These are phyloP conservation scores for Dicycla oo DNA, from an alignment of 2,888 invertebrate species.

Conservation along the genomic window DNA sequence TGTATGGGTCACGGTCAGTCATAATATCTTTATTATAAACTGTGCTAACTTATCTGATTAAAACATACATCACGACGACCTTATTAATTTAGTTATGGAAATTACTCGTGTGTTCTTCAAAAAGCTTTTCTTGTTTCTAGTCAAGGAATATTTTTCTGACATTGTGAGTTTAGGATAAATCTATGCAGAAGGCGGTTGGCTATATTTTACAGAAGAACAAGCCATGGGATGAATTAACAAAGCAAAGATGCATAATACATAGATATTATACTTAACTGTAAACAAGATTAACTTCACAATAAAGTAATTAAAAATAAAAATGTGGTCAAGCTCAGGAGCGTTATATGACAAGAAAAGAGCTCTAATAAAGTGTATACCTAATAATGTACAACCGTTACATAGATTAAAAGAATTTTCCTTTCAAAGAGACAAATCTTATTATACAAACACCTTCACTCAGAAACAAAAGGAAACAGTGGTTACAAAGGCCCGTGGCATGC, in stretches of 20 bases:
- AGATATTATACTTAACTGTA: too few relatives aligned
- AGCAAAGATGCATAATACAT: too few relatives aligned
- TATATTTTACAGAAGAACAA: neutral
- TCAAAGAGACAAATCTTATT: conserved; percentile 27
- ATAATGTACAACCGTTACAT: neutral
- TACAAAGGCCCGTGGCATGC: neutral
- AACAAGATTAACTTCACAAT: too few relatives aligned
- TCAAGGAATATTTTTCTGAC: too few relatives aligned
- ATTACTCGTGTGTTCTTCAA: neutral
- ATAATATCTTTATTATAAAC: conserved; percentile 14
- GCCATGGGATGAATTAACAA: neutral
- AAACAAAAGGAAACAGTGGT: conserved; percentile 24
- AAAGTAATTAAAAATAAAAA: too few relatives aligned
- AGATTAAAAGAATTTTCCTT: conserved; percentile 4
- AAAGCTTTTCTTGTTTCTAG: neutral
- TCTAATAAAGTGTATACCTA: neutral
- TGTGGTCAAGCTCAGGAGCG: too few relatives aligned
- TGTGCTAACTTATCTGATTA: conserved; percentile 18
- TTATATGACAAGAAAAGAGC: too few relatives aligned
- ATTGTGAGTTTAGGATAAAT: neutral
- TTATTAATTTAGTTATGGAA: neutral
- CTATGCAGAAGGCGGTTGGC: neutral
- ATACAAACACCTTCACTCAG: conserved; percentile 17
- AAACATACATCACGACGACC: neutral
- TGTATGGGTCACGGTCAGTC: neutral